Evolutionary conservation across 2,113 vertebrate species (phyloP), one percentile per base, ranked within the genome.

Genomic region (Setophaga petechia): DNA sequence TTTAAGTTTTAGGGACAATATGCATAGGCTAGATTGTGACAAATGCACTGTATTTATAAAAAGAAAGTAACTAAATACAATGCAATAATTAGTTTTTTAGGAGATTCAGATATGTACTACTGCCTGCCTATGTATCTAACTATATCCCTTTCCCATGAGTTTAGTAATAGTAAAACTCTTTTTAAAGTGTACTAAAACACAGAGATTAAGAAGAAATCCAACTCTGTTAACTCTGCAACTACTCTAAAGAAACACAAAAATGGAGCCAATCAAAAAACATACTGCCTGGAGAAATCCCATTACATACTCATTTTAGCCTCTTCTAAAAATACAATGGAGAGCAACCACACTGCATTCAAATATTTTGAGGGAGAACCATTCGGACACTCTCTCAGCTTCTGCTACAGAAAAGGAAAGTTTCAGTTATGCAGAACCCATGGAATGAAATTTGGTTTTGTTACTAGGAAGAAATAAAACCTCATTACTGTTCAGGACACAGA

Each of bases 211-310:
- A 85, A 35, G 35, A 69, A 73, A 7, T 54, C 27, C 61, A 46
- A 30, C 54, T 37, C 44, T 52, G 5, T 46, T n/a, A 75, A 46
- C 12, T n/a, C 52, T 46, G 16, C 20, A 89, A 41, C 43, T 91
- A 28, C 18, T 61, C 14, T 15, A 57, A 73, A 69, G 9, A 61
- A 14, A 44, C 23, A 57, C 17, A 82, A 78, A 77, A 46, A 55
- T 3, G 5, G 21, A 84, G 23, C n/a, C 46, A 35, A 83, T 44
- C 28, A 66, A 65, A 75, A 80, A 14, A 9, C 8, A 49, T 20
- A 19, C 7, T 6, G 3, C 8, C 10, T 1, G 0, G 17, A 39
- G n/a, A 82, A 82, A 71, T 10, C 4, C 11, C 31, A 41, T 5
- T 3, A 5, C 20, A 33, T 35, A 47, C 18, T 79, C 7, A 80